Evolutionary conservation across 1,140 invertebrate species (phyloP).

Genomic region (Saxidomus purpurata): DNA sequence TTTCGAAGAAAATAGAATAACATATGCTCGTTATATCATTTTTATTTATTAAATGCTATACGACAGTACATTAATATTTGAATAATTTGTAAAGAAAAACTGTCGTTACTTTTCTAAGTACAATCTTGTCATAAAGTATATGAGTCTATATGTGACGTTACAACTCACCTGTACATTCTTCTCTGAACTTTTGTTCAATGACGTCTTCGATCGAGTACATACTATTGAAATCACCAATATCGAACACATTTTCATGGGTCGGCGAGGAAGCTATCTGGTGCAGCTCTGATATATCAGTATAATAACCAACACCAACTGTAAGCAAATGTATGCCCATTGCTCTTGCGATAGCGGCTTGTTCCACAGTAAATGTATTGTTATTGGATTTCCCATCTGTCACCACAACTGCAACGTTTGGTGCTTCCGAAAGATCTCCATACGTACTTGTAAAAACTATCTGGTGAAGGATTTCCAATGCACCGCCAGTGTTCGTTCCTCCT

Average conservation of each 20-base stretch:
- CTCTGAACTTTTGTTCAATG: background rate
- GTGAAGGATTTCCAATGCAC: background rate
- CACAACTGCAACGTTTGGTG: background rate
- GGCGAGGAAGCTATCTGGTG: background rate
- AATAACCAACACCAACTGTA: background rate
- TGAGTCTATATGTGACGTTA: no score
- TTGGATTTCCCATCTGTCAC: background rate
- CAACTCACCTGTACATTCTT: conserved; percentile 3
- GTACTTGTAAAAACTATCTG: background rate
- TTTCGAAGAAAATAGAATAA: no score
- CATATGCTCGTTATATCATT: no score
- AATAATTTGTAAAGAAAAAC: no score
- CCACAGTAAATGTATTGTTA: background rate
- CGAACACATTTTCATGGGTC: background rate
- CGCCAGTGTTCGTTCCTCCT: background rate
- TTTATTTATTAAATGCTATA: no score
- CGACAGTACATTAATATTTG: no score
- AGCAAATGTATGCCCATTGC: background rate
- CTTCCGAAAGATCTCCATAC: background rate
- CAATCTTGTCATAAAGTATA: no score
- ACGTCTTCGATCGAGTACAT: background rate
- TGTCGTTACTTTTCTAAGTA: no score
- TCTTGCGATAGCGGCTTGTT: background rate
- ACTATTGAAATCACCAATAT: background rate
- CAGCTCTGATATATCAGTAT: background rate